Conservation (phyloP, 2,113 vertebrate genomes). For the Thinocorus orbignyianus region DNA sequence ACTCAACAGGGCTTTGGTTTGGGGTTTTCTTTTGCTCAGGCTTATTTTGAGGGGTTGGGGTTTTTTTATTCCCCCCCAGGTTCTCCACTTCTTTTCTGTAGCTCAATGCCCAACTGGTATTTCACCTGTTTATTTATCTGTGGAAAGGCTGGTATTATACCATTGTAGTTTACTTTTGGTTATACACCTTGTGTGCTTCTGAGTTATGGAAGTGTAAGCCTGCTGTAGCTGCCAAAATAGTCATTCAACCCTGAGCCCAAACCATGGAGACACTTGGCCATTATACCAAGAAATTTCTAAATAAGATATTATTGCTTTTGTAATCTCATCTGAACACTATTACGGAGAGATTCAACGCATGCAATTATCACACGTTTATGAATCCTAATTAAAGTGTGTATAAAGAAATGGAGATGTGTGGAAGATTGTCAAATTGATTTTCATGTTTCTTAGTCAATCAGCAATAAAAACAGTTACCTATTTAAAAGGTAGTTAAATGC, state of each 20-base stretch:
- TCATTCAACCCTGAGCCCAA: not conserved
- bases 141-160: not conserved
- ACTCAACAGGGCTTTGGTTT: not conserved
- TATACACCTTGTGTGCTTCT: not conserved
- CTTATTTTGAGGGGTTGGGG: no score
- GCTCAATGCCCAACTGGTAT: not conserved
- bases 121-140: not conserved
- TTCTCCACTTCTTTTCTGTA: not conserved
- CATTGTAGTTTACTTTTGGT: not conserved
- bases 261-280: not conserved
- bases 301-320: not conserved
- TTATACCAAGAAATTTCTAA: not conserved
- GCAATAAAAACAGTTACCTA: not conserved
- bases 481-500: not conserved
- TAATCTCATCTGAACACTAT: not conserved
- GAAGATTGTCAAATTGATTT: not conserved
- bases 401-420: not conserved
- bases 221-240: not conserved
- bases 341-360: not conserved
- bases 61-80: accelerated
- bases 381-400: not conserved
- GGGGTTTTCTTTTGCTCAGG: not conserved
- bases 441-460: not conserved
- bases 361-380: not conserved
- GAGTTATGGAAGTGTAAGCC: not conserved